These are phyloP conservation scores for Cacajao melanocephalus DNA, from an alignment of 2,797 vertebrate species.

Conservation along the genomic window DNA sequence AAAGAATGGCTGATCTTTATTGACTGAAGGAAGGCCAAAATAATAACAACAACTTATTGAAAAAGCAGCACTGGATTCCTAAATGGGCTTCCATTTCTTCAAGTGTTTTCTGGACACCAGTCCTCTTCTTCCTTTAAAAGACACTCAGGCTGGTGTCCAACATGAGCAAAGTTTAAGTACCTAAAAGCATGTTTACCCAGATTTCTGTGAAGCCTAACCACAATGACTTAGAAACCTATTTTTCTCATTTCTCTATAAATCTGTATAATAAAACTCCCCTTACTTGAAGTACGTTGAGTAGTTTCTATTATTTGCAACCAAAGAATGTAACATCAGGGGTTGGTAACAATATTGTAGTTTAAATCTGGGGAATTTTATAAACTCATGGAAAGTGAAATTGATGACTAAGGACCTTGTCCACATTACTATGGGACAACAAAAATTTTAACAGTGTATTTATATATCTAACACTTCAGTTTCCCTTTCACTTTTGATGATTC, in stretches of 20 bases:
- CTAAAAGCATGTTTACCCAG: background rate
- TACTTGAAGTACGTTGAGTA: background rate
- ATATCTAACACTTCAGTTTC: background rate
- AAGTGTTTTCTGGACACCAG: background rate
- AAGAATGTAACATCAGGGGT: conserved; percentile 22
- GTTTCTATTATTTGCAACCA: background rate
- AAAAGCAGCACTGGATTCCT: background rate
- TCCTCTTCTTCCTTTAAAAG: background rate
- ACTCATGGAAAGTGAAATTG: background rate
- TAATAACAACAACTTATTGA: background rate
- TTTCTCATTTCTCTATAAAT: background rate
- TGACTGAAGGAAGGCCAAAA: background rate
- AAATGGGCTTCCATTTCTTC: background rate
- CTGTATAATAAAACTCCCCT: background rate
- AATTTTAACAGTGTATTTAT: background rate
- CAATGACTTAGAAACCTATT: background rate
- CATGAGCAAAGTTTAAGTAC: background rate
- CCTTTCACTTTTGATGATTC: background rate
- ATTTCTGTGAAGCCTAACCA: background rate
- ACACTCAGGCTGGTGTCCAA: background rate
- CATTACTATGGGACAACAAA: background rate
- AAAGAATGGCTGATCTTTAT: background rate
- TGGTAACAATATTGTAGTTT: conserved; percentile 41
- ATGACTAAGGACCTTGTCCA: background rate
- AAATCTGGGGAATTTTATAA: background rate